Conservation (phyloP, 2,888 invertebrate genomes). For the Caradrina kadenii region DNA sequence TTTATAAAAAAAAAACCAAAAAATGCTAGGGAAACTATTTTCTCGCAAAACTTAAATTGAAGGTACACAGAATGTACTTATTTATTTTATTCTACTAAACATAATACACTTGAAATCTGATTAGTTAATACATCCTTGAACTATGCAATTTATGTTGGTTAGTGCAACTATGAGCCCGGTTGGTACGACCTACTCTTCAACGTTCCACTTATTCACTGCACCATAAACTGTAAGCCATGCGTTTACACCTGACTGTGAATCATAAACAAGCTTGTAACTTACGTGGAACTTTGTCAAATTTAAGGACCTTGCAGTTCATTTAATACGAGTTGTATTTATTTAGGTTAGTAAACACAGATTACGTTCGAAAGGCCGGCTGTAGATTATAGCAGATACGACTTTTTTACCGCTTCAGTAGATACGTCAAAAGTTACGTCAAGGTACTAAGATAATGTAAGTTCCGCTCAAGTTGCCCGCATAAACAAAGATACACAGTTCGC, state of each 20-base stretch:
- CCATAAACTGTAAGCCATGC: conserved; percentile 26
- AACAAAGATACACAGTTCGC: conserved; percentile 55
- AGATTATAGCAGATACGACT: conserved; percentile 35
- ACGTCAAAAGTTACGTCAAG: conserved; percentile 48
- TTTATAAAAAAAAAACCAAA: not conserved
- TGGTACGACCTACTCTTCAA: conserved; percentile 20
- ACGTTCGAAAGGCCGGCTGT: conserved; percentile 10
- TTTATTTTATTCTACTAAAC: conserved; percentile 13
- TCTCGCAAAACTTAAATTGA: conserved; percentile 4
- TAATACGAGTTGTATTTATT: conserved; percentile 4
- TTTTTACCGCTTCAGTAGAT: conserved; percentile 50
- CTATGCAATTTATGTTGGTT: not conserved
- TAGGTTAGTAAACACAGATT: conserved; percentile 30
- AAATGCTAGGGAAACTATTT: too few species aligned
- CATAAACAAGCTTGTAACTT: conserved; percentile 37
- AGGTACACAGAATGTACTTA: not conserved
- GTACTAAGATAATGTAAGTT: conserved; percentile 49
- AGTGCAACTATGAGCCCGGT: conserved; percentile 18
- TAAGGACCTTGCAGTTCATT: conserved; percentile 22
- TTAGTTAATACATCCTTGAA: conserved; percentile 10
- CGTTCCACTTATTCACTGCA: conserved; percentile 16
- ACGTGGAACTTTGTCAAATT: conserved; percentile 26
- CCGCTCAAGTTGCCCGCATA: conserved; percentile 46
- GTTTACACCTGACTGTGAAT: conserved; percentile 22
- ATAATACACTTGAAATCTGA: conserved; percentile 10